Evolutionary conservation across 2,888 invertebrate species (phyloP).

Genomic region (Agrotis puta): DNA sequence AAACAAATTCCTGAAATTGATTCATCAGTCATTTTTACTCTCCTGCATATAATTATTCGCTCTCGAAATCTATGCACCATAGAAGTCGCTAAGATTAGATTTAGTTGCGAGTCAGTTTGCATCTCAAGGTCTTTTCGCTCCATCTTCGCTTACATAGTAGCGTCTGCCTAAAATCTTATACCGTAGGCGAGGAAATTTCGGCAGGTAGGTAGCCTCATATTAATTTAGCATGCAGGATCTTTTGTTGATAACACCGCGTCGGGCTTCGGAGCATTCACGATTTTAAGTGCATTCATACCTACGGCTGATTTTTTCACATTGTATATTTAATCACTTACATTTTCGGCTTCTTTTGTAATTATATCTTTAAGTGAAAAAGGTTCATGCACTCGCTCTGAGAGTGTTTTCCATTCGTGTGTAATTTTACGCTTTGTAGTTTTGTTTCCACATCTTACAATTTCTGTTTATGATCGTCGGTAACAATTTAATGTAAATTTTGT

Average conservation of each 20-base stretch:
- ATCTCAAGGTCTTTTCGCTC: constrained; percentile 46
- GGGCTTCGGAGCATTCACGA: constrained; percentile 55
- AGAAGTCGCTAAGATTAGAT: not conserved
- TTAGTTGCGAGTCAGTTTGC: not conserved
- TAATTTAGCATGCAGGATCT: constrained; percentile 77
- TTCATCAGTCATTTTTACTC: not conserved
- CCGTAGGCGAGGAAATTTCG: constrained; percentile 88
- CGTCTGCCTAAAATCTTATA: constrained; percentile 47
- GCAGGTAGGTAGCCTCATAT: constrained; percentile 85
- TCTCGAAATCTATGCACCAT: not conserved
- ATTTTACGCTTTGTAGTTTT: constrained; percentile 62
- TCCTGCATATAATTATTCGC: not conserved
- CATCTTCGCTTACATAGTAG: constrained; percentile 64
- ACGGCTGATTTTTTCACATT: constrained; percentile 25
- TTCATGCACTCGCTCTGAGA: constrained; percentile 32
- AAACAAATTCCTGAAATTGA: not conserved
- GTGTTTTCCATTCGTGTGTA: constrained; percentile 50
- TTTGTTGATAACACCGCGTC: constrained; percentile 75
- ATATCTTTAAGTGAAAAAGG: constrained; percentile 33
- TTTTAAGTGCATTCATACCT: constrained; percentile 49
- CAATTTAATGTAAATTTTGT: constrained; percentile 65
- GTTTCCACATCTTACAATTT: constrained; percentile 60
- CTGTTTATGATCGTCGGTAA: constrained; percentile 47
- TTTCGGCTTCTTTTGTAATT: constrained; percentile 30
- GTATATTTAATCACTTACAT: constrained; percentile 25